Evolutionary conservation across 2,113 vertebrate genomes (phyloP), one percentile per base, ranked within the genome.

Genomic region (Psephotus haematonotus): DNA sequence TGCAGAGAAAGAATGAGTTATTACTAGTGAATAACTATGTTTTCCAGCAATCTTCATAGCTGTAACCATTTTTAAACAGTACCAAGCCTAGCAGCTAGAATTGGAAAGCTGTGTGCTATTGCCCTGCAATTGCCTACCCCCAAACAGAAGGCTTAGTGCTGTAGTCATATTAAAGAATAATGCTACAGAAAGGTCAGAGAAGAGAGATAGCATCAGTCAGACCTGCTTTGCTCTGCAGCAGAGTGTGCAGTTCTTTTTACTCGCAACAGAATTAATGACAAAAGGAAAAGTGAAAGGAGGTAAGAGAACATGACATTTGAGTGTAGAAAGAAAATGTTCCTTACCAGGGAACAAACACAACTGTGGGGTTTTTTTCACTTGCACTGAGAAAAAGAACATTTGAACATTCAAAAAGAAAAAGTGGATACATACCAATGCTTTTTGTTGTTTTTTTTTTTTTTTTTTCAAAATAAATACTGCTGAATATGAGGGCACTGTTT

Each of bases 111-210:
- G 19, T 71, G 1, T 79, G 25, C 62, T 35, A 18, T 55, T 94
- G 62, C 78, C 37, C 41, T 62, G 62, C 78, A 82, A 55, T 84
- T 92, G 62, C 70, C 78, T 57, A 35, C 71, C 15, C 47, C 64
- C 53, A 2, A 60, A 68, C 46, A 50, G 89, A 62, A 77, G 64
- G 50, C 20, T 62, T 68, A 14, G 29, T 28, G 64, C 35, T 62
- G 25, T 5, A 77, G n/a, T 83, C 86, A 33, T 60, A 57, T 50
- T 95, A 92, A 92, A 37, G 60, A 82, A 53, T 31, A 78, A 55
- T 67, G 50, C 60, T 90, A n/a, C 49, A 86, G 82, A 93, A 88
- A 92, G 88, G 82, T 90, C 86, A 81, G 60, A 62, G 49, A 25
- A 74, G 39, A 82, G 53, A 92, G 55, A 69, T 0, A 77, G 53